These are phyloP conservation scores for Meleagris gallopavo DNA, from an alignment of 2,113 vertebrate species.

Conservation along the genomic window DNA sequence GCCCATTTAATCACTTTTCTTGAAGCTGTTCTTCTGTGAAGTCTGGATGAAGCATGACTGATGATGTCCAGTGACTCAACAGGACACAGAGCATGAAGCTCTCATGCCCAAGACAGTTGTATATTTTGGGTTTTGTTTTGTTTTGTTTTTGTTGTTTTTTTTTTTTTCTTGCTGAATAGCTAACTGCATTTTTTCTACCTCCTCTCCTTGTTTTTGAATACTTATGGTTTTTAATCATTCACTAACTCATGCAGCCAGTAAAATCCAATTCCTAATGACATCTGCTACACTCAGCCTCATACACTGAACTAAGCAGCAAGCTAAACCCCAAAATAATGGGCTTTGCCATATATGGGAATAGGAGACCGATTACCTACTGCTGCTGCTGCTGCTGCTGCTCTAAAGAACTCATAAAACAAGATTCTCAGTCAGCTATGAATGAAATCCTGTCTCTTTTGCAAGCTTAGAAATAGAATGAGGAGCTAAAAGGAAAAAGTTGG, in stretches of 20 bases:
- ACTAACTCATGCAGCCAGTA: not conserved
- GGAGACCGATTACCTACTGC: not conserved
- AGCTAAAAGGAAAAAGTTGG: not conserved
- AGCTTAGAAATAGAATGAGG: not conserved
- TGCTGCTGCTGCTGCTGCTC: not conserved
- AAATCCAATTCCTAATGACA: not conserved
- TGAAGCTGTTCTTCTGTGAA: not conserved
- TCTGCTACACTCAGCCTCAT: not conserved
- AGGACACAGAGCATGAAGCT: not conserved
- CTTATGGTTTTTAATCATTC: not conserved
- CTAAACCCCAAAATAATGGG: not conserved
- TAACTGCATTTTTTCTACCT: not conserved
- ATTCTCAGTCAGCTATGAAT: not conserved
- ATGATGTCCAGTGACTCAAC: not conserved
- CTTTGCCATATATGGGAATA: not conserved
- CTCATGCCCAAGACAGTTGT: no score
- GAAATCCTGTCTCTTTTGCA: not conserved
- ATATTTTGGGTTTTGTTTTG: not conserved
- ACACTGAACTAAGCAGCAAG: not conserved
- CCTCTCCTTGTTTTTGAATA: not conserved
- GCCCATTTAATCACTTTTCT: not conserved
- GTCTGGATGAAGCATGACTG: not conserved
- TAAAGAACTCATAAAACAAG: not conserved
- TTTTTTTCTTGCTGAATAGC: not conserved
- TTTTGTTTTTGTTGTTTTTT: not conserved